phyloP scores from a whole-genome alignment of 2,113 vertebrate genomes.

The Vimba vimba region DNA sequence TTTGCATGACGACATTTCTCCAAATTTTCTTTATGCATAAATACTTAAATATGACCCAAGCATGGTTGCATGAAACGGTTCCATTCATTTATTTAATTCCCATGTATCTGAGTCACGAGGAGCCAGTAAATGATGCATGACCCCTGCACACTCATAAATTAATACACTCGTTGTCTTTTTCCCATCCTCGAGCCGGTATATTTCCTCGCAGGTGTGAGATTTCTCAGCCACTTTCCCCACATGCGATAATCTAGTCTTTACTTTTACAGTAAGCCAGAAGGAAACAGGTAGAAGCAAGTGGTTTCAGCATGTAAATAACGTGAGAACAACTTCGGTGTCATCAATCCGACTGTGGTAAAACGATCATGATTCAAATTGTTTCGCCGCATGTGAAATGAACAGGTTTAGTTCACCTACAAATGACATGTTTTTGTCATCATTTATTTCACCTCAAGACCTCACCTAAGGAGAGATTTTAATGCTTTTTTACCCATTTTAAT shows the following conservation, averaged over 20 bases:
- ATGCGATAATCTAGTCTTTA: background rate
- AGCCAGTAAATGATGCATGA: slow-evolving; percentile 1
- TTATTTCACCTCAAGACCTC: background rate
- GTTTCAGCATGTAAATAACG: slow-evolving; percentile 2
- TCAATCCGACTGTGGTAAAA: slow-evolving; percentile 10
- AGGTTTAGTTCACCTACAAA: background rate
- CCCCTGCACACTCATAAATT: background rate
- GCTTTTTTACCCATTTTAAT: background rate
- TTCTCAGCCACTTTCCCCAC: slow-evolving; percentile 4
- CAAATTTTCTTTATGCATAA: background rate
- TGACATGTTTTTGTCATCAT: background rate
- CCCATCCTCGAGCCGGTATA: background rate
- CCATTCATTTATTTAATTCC: background rate
- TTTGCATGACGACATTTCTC: no score
- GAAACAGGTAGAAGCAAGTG: slow-evolving; percentile 26
- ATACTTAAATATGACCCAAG: background rate
- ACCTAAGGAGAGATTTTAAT: background rate
- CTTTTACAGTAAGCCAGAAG: slow-evolving; percentile 42
- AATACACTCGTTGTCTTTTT: background rate
- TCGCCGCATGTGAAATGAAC: background rate
- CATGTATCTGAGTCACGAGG: background rate
- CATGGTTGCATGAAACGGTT: background rate
- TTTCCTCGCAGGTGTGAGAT: slow-evolving; percentile 1
- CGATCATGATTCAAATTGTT: background rate
- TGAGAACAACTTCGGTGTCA: background rate